Evolutionary conservation across 1,140 invertebrate species (phyloP).

Genomic region (Holotrichia oblita): DNA sequence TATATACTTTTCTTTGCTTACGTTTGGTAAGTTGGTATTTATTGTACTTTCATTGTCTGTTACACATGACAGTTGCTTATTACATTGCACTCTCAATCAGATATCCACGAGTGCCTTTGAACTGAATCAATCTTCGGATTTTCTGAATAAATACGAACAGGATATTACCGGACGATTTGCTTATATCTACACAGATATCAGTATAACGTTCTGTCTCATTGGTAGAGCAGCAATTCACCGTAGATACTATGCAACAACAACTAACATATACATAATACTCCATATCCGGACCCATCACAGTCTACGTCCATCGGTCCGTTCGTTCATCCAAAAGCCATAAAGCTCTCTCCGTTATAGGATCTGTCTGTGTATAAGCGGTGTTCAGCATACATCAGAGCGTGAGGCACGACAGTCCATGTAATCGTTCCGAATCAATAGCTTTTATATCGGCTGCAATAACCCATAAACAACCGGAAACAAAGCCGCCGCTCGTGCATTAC

Average conservation of each 20-base stretch:
- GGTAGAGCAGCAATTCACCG: not conserved
- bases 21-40: too few species aligned
- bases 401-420: slow-evolving; percentile 49
- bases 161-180: slow-evolving; percentile 29
- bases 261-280: not conserved
- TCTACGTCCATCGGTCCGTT: not conserved
- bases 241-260: not conserved
- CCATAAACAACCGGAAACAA: slow-evolving; percentile 57
- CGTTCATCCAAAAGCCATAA: slow-evolving; percentile 14
- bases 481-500: slow-evolving; percentile 55
- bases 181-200: not conserved
- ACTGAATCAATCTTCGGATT: too few species aligned
- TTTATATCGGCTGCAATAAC: slow-evolving; percentile 57
- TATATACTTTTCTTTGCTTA: too few species aligned
- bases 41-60: too few species aligned
- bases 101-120: too few species aligned
- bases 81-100: too few species aligned
- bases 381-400: slow-evolving; percentile 42
- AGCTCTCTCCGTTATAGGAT: not conserved
- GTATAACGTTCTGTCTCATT: not conserved
- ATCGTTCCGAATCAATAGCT: slow-evolving; percentile 58
- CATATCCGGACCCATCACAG: not conserved
- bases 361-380: not conserved
- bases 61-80: too few species aligned
- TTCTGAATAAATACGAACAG: slow-evolving; percentile 26